Percentiles rank a stretch among this genome's conserved stretches.
These are phyloP conservation scores for Marcusenius ussheri DNA, from an alignment of 2,113 vertebrate genomes.

Conservation along the genomic window DNA sequence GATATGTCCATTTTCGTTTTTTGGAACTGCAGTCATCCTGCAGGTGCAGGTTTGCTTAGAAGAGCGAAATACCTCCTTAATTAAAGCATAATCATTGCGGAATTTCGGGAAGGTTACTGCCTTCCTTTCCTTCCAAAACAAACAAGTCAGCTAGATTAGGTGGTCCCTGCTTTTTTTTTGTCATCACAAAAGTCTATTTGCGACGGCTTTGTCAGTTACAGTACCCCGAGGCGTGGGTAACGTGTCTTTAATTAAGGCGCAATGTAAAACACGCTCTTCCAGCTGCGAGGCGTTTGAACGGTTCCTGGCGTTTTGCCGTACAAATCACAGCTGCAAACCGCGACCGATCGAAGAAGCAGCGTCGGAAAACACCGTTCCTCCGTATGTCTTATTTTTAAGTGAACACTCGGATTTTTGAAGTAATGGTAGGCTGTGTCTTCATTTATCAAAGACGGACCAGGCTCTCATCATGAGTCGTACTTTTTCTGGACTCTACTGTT, in stretches of 20 bases:
- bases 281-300: constrained; percentile 41
- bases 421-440: background rate
- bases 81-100: constrained; percentile 54
- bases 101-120: constrained; percentile 49
- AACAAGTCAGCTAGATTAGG: constrained; percentile 53
- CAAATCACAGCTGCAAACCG: constrained; percentile 28
- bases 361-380: background rate
- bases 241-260: constrained; percentile 59
- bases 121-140: constrained; percentile 47
- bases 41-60: constrained; percentile 58
- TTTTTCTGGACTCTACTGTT: background rate
- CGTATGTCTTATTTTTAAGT: background rate
- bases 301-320: constrained; percentile 51
- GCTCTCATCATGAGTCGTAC: background rate
- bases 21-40: constrained; percentile 47
- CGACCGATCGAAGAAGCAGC: background rate
- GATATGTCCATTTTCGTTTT: constrained; percentile 55
- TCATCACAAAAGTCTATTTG: constrained; percentile 50
- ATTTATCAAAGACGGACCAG: background rate
- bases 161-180: constrained; percentile 61
- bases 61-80: constrained; percentile 39
- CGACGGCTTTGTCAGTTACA: constrained; percentile 48
- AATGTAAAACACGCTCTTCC: constrained; percentile 48
- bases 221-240: constrained; percentile 31
- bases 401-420: background rate